These are phyloP conservation scores for Hesperia comma DNA, from an alignment of 2,888 invertebrate genomes.

Conservation along the genomic window DNA sequence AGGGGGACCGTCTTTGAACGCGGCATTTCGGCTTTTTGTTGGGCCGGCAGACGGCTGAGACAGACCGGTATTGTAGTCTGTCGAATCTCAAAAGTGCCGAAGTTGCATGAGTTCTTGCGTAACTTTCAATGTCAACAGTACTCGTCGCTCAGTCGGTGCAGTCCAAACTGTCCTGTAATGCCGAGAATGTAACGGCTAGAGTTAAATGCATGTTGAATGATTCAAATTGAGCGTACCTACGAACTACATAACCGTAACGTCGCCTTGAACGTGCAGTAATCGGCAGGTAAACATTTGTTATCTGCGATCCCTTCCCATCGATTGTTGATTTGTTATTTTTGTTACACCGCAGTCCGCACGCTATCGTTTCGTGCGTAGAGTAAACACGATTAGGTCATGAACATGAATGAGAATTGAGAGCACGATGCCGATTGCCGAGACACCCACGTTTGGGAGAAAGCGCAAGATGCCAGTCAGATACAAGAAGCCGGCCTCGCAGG, in stretches of 20 bases:
- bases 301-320: constrained; percentile 64
- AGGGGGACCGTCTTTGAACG: constrained; percentile 82
- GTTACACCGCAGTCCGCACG: constrained; percentile 49
- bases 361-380: constrained; percentile 37
- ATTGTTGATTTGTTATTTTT: constrained; percentile 59
- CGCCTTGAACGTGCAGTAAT: constrained; percentile 71
- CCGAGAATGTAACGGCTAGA: constrained; percentile 44
- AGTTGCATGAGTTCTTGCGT: constrained; percentile 69
- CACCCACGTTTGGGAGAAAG: constrained; percentile 78
- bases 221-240: constrained; percentile 33
- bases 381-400: constrained; percentile 59
- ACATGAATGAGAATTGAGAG: constrained; percentile 52
- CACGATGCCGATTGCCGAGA: constrained; percentile 49
- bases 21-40: constrained; percentile 79
- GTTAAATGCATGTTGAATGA: constrained; percentile 46
- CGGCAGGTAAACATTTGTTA: constrained; percentile 78
- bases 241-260: constrained; percentile 48
- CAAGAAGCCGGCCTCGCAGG: constrained; percentile 12
- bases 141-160: constrained; percentile 43
- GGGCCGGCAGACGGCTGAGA: constrained; percentile 43
- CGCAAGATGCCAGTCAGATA: constrained; percentile 41
- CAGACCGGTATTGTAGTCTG: constrained; percentile 50
- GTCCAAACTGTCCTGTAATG: constrained; percentile 46
- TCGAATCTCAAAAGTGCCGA: constrained; percentile 49
- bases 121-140: constrained; percentile 80